phyloP scores from a whole-genome alignment of 2,888 invertebrate genomes.

The Nomada ferruginata region DNA sequence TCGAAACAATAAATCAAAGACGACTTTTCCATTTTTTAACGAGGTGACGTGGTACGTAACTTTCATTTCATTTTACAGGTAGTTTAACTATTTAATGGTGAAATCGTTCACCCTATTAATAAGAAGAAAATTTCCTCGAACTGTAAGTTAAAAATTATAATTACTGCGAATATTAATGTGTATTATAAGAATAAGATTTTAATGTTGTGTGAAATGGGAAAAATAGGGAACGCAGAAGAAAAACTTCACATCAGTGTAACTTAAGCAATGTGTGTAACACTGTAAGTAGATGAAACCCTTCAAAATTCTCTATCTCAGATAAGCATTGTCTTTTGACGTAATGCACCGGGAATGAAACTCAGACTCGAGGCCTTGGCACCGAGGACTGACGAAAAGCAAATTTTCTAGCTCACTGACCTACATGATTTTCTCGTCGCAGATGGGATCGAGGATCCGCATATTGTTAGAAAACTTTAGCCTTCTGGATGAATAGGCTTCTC shows the following conservation, averaged over 20 bases:
- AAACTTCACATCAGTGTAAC: neutral
- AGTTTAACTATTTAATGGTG: too few species aligned
- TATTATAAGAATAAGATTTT: too few species aligned
- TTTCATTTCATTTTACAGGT: too few species aligned
- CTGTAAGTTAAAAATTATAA: too few species aligned
- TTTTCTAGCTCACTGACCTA: slow-evolving; percentile 35
- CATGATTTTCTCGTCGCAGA: slow-evolving; percentile 22
- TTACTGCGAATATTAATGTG: too few species aligned
- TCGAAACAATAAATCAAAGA: neutral
- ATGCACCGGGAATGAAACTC: neutral
- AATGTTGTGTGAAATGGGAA: too few species aligned
- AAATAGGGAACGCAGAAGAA: neutral
- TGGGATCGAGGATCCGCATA: neutral
- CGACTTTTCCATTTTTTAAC: neutral
- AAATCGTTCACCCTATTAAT: too few species aligned
- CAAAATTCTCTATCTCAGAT: neutral
- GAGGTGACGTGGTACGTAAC: slow-evolving; percentile 1
- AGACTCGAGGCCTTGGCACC: neutral
- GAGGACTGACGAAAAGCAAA: slow-evolving; percentile 34
- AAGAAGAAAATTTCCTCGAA: too few species aligned
- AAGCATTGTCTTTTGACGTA: slow-evolving; percentile 12
- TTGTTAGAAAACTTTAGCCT: slow-evolving; percentile 32
- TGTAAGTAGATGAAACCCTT: neutral
- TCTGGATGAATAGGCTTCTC: slow-evolving; percentile 19
- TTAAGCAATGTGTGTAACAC: neutral